These are phyloP conservation scores for Acromyrmex echinatior DNA, from an alignment of 1,140 invertebrate species.

Conservation along the genomic window DNA sequence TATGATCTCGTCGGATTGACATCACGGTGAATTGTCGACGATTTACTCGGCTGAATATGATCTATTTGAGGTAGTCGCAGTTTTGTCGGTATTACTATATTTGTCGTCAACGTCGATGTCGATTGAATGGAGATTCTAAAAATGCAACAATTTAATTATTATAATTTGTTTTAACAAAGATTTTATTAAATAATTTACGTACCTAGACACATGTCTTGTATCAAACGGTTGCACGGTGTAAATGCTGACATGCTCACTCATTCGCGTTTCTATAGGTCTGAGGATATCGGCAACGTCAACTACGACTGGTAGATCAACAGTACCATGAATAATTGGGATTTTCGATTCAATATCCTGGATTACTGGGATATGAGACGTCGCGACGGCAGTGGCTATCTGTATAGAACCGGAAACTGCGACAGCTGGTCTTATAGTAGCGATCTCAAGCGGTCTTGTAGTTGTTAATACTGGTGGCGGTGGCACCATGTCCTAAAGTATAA, in stretches of 20 bases:
- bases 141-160: neutral
- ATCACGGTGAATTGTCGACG: constrained; percentile 59
- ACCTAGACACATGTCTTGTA: constrained; percentile 81
- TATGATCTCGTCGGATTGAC: constrained; percentile 64
- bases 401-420: constrained; percentile 84
- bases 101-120: constrained; percentile 78
- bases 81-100: constrained; percentile 78
- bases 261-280: constrained; percentile 76
- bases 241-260: constrained; percentile 81
- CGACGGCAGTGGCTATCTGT: constrained; percentile 84
- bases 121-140: constrained; percentile 79
- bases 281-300: constrained; percentile 82
- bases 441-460: constrained; percentile 78
- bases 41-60: constrained; percentile 74
- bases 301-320: constrained; percentile 84
- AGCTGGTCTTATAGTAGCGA: constrained; percentile 80
- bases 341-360: constrained; percentile 84
- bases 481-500: constrained; percentile 82
- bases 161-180: neutral
- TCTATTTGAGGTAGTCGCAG: constrained; percentile 71
- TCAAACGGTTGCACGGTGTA: constrained; percentile 84
- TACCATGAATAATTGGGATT: constrained; percentile 85
- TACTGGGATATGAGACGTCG: constrained; percentile 84
- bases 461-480: constrained; percentile 79
- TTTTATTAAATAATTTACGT: constrained; percentile 41